Evolutionary conservation across 2,888 invertebrate genomes (phyloP).

Genomic region (Limenitis arthemis): DNA sequence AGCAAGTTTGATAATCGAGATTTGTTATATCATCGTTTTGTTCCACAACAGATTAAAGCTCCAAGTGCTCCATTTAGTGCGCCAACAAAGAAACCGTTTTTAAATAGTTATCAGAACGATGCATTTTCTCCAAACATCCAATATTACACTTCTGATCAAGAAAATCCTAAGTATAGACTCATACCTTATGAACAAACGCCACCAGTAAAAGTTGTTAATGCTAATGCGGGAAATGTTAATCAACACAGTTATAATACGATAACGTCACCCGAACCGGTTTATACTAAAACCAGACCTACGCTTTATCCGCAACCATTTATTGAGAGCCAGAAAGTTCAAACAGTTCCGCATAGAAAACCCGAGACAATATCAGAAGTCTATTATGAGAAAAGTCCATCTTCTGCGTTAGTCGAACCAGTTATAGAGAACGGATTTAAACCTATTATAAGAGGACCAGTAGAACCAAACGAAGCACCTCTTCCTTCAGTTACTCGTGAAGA

Average conservation of each 20-base stretch:
- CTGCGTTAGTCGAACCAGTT: conserved; percentile 37
- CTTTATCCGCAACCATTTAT: conserved; percentile 37
- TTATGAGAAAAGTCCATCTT: conserved; percentile 48
- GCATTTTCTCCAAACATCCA: conserved; percentile 40
- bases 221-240: conserved; percentile 34
- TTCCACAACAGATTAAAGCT: conserved; percentile 41
- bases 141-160: conserved; percentile 54
- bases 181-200: conserved; percentile 68
- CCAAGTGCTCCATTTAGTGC: conserved; percentile 34
- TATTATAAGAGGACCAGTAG: conserved; percentile 35
- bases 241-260: conserved; percentile 35
- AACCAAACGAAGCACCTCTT: conserved; percentile 35
- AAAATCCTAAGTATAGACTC: conserved; percentile 53
- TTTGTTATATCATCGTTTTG: conserved; percentile 37
- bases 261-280: conserved; percentile 43
- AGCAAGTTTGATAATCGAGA: conserved; percentile 33
- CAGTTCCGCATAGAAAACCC: conserved; percentile 29
- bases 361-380: conserved; percentile 53
- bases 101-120: conserved; percentile 42
- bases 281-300: conserved; percentile 45
- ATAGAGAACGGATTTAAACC: conserved; percentile 58
- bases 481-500: conserved; percentile 32
- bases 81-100: conserved; percentile 44
- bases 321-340: conserved; percentile 38
- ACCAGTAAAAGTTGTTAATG: conserved; percentile 41